A percentile compares a stretch with the other conserved stretches of the same genome.
Conservation (phyloP, 1,140 invertebrate species). For the Caenorhabditis elegans region WBcel235 BX284605.5:8405501-8406000, state of each 20-base stretch:
- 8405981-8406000: too few species aligned
- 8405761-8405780: too few species aligned
- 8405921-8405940: too few species aligned
- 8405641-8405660: not conserved
- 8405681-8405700: constrained; percentile 1
- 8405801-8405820: not conserved
- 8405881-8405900: not conserved
- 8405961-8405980: too few species aligned
- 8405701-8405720: not conserved
- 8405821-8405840: not conserved
- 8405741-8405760: not conserved
- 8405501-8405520: not conserved
- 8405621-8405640: not conserved
- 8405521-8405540: not conserved
- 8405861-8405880: too few species aligned
- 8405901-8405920: too few species aligned
- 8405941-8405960: too few species aligned
- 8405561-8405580: not conserved
- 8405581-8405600: too few species aligned
- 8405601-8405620: too few species aligned
- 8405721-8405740: not conserved
- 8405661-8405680: not conserved
- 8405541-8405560: not conserved
- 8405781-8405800: not conserved
- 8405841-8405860: constrained; percentile 21